Base-by-base conservation (phyloP, 2,113 vertebrate genomes). In the Shinisaurus crocodilurus region DNA sequence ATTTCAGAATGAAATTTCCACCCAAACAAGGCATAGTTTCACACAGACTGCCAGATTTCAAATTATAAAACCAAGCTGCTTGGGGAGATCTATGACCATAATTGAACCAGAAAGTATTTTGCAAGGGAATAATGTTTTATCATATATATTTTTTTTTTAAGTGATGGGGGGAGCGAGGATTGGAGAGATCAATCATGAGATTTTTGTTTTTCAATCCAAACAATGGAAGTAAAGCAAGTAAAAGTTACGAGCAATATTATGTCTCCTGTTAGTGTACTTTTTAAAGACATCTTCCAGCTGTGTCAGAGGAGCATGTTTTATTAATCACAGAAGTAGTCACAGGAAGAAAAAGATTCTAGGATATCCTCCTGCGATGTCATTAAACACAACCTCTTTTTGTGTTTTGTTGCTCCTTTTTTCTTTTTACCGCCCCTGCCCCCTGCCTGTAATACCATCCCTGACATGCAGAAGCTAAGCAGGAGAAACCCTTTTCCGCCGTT, bases 11-110 rank as follows among this genome's bases (percentile, higher is more conserved):
- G 1, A 84, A 88, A 88, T 85, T 85, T 94, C 85, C 94, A 37
- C 79, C 94, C 91, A 92, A 93, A 89, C 0, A 0, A 91, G 90
- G 75, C 89, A 90, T 85, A 90, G 92, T 3, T 88, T 88, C 32
- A 57, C 79, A 72, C 34, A 82, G 65, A 20, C 67, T 43, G 88
- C n/a, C 79, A 96, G 91, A 93, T 90, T 43, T 65, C 2, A 89
- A 94, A 87, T 94, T 93, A 92, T 57, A 93, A 94, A 93, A 65
- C 77, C 83, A 93, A 93, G 88, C 48, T 95, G 74, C 48, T 92
- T 74, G 85, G 88, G 92, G 9, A 91, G 93, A 86, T 87, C 72
- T 87, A 43, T 91, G 69, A 32, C 57, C 85, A 3, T 37, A 76
- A 92, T 86, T 75, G 0, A 6, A 37, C 1, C 20, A 77, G 16